Evolutionary conservation across 2,113 vertebrate genomes (phyloP).

Genomic region (Ifrita kowaldi): DNA sequence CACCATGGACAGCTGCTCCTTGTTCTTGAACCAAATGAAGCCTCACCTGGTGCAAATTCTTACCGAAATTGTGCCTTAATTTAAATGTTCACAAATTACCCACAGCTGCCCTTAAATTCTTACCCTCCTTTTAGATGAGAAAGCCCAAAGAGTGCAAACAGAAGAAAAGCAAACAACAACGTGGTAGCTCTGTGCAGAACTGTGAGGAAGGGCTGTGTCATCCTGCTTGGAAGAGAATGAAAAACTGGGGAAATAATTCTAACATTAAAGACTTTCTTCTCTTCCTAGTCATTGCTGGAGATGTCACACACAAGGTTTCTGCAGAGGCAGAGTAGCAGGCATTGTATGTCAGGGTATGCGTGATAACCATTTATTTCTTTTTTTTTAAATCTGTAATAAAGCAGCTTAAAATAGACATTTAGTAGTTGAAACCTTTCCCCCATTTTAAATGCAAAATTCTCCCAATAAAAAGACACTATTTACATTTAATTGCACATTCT

Average conservation of each 20-base stretch:
- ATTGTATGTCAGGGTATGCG: not conserved
- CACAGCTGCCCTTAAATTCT: not conserved
- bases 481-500: not conserved
- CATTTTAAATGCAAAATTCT: not conserved
- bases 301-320: not conserved
- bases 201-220: slow-evolving; percentile 9
- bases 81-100: not conserved
- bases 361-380: not conserved
- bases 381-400: not conserved
- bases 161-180: not conserved
- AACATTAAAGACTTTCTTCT: slow-evolving; percentile 54
- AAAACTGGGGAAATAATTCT: not conserved
- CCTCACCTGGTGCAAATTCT: not conserved
- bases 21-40: not conserved
- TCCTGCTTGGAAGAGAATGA: slow-evolving; percentile 52
- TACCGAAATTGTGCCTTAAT: not conserved
- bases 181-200: slow-evolving; percentile 52
- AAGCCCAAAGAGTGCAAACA: slow-evolving; percentile 25
- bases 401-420: slow-evolving; percentile 3
- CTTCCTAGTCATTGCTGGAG: not conserved
- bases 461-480: not conserved
- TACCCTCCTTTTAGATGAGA: not conserved
- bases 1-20: not conserved
- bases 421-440: not conserved
- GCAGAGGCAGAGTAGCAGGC: not conserved